Evolutionary conservation across 1,140 invertebrate genomes (phyloP), one percentile per base, ranked within the genome.

Genomic region (Drosophila sp.): DNA sequence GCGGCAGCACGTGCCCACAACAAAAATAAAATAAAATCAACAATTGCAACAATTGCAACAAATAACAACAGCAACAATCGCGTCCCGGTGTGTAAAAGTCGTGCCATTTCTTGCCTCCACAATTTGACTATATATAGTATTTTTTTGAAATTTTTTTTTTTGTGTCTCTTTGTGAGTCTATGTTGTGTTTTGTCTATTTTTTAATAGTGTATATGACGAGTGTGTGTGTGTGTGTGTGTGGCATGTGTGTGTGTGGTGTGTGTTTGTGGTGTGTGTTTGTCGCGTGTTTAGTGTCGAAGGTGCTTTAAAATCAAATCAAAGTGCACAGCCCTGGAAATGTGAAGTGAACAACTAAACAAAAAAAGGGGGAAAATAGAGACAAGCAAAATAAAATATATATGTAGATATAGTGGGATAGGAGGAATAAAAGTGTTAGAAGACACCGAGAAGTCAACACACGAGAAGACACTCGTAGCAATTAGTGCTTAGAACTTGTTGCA

Each of bases 211-310:
- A 14, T 32, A 25, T 32, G 21, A 0, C 40, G 25, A 32, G 56
- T 45, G 45, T 48, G 41, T 53, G 54, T 36, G 11, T 46, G 38
- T 41, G 38, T 27, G 25, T 48, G 57, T 59, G 34, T 43, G 38
- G 38, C 38, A 34, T 45, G 36, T 56, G 27, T 9, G 16, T n/a
- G n/a, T n/a, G n/a, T 70, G 40, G 16, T 46, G 18, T 56, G 27
- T 9, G 27, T 70, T 59, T 69, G 74, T 70, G 40, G 16, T 46
- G 18, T 56, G 27, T 9, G 27, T 70, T 59, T 69, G 74, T 75
- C 75, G 72, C 75, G 65, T 77, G 72, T 74, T 56, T 66, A 75
- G 78, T 75, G 61, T 41, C 76, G 13, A 58, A 66, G 72, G 76
- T 80, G 66, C 76, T 72, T 56, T n/a, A 64, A 65, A 34, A 53